Evolutionary conservation across 2,113 vertebrate genomes (phyloP).

Genomic region (Egretta garzetta): DNA sequence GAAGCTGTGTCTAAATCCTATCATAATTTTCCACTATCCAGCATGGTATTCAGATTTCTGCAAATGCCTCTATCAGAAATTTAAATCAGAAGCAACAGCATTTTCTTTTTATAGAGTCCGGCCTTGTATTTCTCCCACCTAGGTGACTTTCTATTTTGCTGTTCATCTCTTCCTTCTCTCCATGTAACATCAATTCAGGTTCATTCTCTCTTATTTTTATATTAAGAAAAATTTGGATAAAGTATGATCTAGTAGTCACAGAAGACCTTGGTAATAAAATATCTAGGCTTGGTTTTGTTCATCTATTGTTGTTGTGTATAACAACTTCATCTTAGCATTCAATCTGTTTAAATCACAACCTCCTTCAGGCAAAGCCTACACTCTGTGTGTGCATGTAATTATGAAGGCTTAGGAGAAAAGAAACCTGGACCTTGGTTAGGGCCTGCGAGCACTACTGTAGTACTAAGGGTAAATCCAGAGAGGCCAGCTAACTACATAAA

Average conservation of each 20-base stretch:
- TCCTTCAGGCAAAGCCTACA: neutral
- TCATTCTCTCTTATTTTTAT: neutral
- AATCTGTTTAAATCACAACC: neutral
- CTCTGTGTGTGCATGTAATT: too few species aligned
- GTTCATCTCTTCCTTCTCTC: neutral
- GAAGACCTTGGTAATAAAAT: neutral
- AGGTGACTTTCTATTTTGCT: neutral
- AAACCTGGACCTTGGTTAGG: neutral
- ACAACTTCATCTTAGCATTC: neutral
- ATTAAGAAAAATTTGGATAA: neutral
- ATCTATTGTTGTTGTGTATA: neutral
- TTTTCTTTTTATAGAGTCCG: neutral
- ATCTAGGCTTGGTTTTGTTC: neutral
- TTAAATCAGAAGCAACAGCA: neutral
- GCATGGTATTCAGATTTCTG: neutral
- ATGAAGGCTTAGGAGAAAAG: neutral
- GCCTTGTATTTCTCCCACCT: neutral
- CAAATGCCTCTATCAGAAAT: neutral
- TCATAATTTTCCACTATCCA: neutral
- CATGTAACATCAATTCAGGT: neutral
- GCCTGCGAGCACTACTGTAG: neutral
- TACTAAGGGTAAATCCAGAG: neutral
- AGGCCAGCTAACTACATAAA: neutral
- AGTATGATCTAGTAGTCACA: neutral
- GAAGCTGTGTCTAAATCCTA: neutral